Evolutionary conservation across 2,888 invertebrate species (phyloP), one percentile per base, ranked within the genome.

Genomic region (Tenthredo scrophulariae): DNA sequence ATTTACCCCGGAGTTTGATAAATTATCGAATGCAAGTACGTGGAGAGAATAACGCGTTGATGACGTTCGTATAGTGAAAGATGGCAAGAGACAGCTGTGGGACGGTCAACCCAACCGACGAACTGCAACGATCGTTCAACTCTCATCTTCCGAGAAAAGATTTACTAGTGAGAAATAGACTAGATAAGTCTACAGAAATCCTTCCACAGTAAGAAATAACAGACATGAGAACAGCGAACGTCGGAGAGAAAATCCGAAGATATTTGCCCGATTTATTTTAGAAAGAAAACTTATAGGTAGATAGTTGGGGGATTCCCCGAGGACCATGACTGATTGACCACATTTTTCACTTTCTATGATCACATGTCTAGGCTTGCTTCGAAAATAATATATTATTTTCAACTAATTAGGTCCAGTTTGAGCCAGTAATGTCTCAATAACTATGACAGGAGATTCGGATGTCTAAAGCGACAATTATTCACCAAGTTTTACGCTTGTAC

Each of bases 91-190:
- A 85, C 86, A 87, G 86, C 85, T 87, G 85, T 86, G 86, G 46
- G 29, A 86, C 54, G 86, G 84, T 79, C 37, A 62, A 50, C 65
- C 85, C 37, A 62, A 50, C 65, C 85, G 85, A 80, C 86, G 84
- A 86, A 86, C 84, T 83, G 80, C 84, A 62, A 84, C 86, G 84
- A 86, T 72, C 84, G 85, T 85, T 86, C 87, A 84, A 75, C 84
- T 85, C 83, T 79, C 50, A 40, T 50, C 40, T 74, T 85, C 43
- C 65, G 26, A 80, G 84, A 79, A 84, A 75, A 79, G 84, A 84
- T 84, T 84, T 77, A 80, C 79, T 18, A 22, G 9, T 67, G 72
- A 67, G 54, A 85, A 85, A 85, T 85, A 79, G 84, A 77, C 62
- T 13, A 58, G 54, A 79, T 79, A 79, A 79, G 37, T 79, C 58